Evolutionary conservation across 2,888 invertebrate species (phyloP), one percentile per base, ranked within the genome.

Genomic region (Crossocerus cetratus): DNA sequence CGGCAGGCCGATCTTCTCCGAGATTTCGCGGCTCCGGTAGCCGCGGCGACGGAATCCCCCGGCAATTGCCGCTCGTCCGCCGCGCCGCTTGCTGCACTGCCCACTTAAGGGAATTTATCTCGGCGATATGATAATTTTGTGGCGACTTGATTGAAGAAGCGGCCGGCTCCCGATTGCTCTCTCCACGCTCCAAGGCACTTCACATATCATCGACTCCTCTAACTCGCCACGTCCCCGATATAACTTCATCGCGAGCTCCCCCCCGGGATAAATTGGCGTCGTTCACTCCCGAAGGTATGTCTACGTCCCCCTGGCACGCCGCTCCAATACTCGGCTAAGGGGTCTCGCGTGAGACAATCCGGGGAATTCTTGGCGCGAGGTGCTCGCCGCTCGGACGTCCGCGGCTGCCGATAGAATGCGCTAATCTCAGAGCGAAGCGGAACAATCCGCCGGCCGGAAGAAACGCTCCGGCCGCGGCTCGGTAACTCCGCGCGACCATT

Each of bases 401-500:
- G 71, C 58, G 57, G 75, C 68, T 62, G 72, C 66, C 72, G 76
- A 65, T 74, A 76, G 77, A 77, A 59, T 78, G 74, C 75, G 78
- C 80, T 81, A 77, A 80, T 84, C 81, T 74, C 80, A 69, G 61
- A 54, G 64, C 70, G 70, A 60, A 73, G 16, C 69, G 71, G 73
- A 80, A 76, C 68, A 73, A 73, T 68, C 71, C 56, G 69, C 56
- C 63, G 68, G 66, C 8, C 77, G 77, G 77, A 84, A 78, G 76
- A 80, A 80, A 81, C 81, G 76, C 82, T 77, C 74, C 75, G 72
- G 72, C 61, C 56, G 65, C 76, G 72, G 72, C 61, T 58, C 63
- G 61, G 74, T 78, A 79, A 73, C 76, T 66, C 65, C 73, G 64
- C 71, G 74, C 16, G 49, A 73, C 80, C 82, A 82, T 82, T 84